A percentile compares a stretch with the other conserved stretches of the same genome.
Evolutionary conservation across 1,140 invertebrate species (phyloP).

Genomic region (Brachionus asplanchnoidis): DNA sequence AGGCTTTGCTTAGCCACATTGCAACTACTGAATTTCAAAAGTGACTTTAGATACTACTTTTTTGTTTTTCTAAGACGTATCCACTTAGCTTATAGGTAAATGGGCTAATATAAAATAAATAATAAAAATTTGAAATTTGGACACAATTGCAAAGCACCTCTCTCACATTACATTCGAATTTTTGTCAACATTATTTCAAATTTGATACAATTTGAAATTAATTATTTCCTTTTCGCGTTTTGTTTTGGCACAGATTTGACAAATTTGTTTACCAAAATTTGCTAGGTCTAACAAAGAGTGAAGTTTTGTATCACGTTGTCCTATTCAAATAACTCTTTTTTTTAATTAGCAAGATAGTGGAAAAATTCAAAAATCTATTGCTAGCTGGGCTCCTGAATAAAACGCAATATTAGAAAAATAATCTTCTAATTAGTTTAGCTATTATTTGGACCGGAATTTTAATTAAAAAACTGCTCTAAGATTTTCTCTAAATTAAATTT

Average conservation of each 20-base stretch:
- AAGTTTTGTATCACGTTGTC: background rate
- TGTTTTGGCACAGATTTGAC: background rate
- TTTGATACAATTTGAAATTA: background rate
- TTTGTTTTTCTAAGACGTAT: slow-evolving; percentile 28
- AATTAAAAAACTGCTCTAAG: background rate
- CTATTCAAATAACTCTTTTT: background rate
- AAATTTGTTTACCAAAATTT: background rate
- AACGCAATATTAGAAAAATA: background rate
- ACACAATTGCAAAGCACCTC: background rate
- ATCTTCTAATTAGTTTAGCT: background rate
- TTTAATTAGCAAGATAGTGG: background rate
- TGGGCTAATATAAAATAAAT: slow-evolving; percentile 33
- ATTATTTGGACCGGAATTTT: background rate
- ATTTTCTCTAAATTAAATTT: background rate
- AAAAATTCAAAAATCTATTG: background rate
- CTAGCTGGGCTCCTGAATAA: background rate
- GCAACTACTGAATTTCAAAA: background rate
- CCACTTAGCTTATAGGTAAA: slow-evolving; percentile 31
- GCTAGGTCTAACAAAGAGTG: background rate
- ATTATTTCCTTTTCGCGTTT: background rate
- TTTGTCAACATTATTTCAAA: background rate
- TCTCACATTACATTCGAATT: background rate
- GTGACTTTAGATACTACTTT: slow-evolving; percentile 29
- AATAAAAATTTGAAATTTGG: slow-evolving; percentile 26
- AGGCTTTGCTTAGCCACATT: background rate